Evolutionary conservation across 2,888 invertebrate genomes (phyloP), one percentile per base, ranked within the genome.

Genomic region (Habrosyne pyritoides): DNA sequence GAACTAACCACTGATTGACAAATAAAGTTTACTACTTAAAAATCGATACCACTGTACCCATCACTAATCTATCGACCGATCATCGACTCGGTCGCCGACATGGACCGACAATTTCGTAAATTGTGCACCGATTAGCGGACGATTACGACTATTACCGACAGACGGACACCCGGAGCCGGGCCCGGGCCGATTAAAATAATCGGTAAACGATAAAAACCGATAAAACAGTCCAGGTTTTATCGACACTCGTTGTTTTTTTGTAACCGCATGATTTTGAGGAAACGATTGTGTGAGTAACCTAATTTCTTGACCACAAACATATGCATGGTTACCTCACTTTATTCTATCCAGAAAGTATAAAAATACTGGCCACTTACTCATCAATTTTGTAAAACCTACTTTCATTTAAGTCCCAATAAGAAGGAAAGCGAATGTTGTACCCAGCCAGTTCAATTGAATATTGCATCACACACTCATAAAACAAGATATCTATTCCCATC

Each of bases 21-120:
- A 14, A 42, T 42, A 18, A 42, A 18, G 18, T 18, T 42, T 18
- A n/a, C 6, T 18, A 18, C 42, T 18, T 8, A 59, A 59, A 56
- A 66, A 77, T 78, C 77, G 75, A 83, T 85, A 87, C 75, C 77
- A 73, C 57, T 57, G 56, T 59, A 61, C 70, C 64, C 89, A 83
- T 65, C 90, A 82, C 89, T 87, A 84, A 68, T 59, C 71, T 71
- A 80, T 81, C 81, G 79, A 73, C 59, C 80, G 77, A 77, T 80
- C 78, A 81, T 81, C 86, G 84, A 79, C 74, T 79, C 86, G 84
- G 85, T 85, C 84, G 89, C 88, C 89, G 91, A 87, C 91, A 90
- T 86, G 89, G 89, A 86, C 89, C 88, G 84, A 91, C 91, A 91
- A 92, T 92, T 92, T 92, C 77, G 91, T 91, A 92, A 92, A 92